Percentiles rank a stretch among this genome's conserved stretches.
Evolutionary conservation across 2,888 invertebrate genomes (phyloP).

Genomic region (Catocala fraxini): DNA sequence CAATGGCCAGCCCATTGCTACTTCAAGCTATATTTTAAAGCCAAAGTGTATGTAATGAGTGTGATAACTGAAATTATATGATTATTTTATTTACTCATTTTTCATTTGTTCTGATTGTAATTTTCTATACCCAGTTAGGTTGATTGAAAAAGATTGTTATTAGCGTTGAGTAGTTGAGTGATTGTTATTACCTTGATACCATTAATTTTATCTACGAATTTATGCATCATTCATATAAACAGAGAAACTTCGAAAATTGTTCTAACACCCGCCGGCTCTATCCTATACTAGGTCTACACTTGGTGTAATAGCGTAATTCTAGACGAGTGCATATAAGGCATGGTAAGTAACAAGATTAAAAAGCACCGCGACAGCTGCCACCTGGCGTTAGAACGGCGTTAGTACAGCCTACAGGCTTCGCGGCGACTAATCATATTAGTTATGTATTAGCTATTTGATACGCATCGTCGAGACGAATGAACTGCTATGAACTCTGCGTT

Average conservation of each 20-base stretch:
- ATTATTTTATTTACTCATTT: no score
- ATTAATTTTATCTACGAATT: no score
- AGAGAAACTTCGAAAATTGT: not conserved
- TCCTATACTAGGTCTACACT: conserved; percentile 53
- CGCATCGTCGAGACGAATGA: conserved; percentile 19
- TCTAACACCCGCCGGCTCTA: conserved; percentile 25
- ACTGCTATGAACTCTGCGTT: conserved; percentile 15
- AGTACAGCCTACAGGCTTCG: conserved; percentile 58
- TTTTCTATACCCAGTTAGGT: no score
- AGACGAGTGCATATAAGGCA: conserved; percentile 81
- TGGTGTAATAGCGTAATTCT: conserved; percentile 80
- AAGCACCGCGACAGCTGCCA: conserved; percentile 80
- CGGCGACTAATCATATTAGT: conserved; percentile 39
- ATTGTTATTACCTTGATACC: no score
- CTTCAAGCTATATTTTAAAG: no score
- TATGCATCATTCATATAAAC: not conserved
- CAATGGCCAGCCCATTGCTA: no score
- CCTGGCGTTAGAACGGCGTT: conserved; percentile 80
- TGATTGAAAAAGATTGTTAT: no score
- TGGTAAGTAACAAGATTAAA: conserved; percentile 85
- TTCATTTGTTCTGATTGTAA: no score
- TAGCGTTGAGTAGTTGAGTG: no score
- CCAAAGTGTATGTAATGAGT: no score
- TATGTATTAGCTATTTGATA: conserved; percentile 35
- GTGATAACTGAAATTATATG: no score